phyloP scores from a whole-genome alignment of 1,140 invertebrate genomes.

The Bombus waltoni region DNA sequence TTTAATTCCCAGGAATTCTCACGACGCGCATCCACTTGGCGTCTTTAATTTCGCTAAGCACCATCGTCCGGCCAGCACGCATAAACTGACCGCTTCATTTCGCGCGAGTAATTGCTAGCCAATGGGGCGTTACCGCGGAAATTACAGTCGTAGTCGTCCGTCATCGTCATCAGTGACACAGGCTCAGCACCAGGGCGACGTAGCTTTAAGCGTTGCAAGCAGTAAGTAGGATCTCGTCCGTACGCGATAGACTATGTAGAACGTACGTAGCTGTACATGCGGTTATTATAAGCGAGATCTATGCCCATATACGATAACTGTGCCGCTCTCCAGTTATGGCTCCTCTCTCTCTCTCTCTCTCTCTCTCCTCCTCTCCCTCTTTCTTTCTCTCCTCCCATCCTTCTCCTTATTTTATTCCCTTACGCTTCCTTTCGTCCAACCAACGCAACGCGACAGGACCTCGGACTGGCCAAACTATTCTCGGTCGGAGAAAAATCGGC shows the following conservation, averaged over 20 bases:
- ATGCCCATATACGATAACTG: constrained; percentile 72
- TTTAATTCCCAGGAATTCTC: background rate
- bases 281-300: constrained; percentile 73
- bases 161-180: constrained; percentile 61
- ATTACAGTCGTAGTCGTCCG: constrained; percentile 61
- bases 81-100: constrained; percentile 61
- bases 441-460: too few species aligned
- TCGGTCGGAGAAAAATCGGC: too few species aligned
- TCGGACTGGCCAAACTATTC: too few species aligned
- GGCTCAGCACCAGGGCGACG: background rate
- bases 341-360: constrained; percentile 52
- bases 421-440: background rate
- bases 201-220: constrained; percentile 10
- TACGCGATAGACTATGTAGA: constrained; percentile 64
- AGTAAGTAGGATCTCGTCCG: constrained; percentile 53
- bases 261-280: constrained; percentile 71
- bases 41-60: constrained; percentile 61
- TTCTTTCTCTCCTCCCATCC: background rate
- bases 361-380: constrained; percentile 10
- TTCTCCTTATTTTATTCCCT: background rate
- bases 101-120: constrained; percentile 63
- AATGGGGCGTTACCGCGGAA: constrained; percentile 52
- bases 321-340: constrained; percentile 72
- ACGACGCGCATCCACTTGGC: background rate
- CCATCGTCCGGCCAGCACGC: constrained; percentile 24